Base-by-base conservation (phyloP, 2,113 vertebrate genomes). In the Ornithorhynchus anatinus region DNA sequence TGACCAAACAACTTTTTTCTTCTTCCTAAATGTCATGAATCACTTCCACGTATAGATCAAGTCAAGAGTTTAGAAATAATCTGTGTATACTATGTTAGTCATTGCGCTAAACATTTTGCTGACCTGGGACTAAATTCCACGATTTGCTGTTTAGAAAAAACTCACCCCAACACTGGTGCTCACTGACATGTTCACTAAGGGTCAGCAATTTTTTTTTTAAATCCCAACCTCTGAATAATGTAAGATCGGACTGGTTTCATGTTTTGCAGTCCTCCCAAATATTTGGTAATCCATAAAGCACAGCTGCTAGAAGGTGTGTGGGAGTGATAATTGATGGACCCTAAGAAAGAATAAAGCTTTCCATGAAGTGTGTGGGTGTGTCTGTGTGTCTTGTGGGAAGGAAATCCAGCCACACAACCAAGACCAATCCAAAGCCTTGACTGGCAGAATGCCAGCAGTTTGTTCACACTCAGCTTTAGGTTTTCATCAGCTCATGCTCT, bases 241-340 rank as follows among this genome's bases (percentile, higher is more conserved):
- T 54, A n/a, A n/a, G n/a, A 81, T 72, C 59, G 15, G 15, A 62
- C 45, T 79, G 84, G 59, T 81, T 80, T 68, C 71, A 19, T 57
- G 63, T 64, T 43, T n/a, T 57, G 64, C 40, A 38, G 22, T 59
- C 73, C 73, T 87, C 47, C 33, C 59, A 22, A 82, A 84, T 79
- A 81, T 86, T 84, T 83, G 67, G 67, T 89, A 74, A 77, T 80
- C 84, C 73, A 33, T 45, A 42, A 83, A 77, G 57, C 47, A 67
- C 52, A 79, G 67, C 87, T 83, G 86, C 44, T 69, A 77, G 82
- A 71, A 86, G 36, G 36, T 0, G 20, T 33, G 85, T 84, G 75
- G 84, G 87, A 88, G 82, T 75, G 78, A 43, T 81, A 82, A 88
- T 56, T 56, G 25, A 2, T 80, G 84, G 67, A 42, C 62, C 62